Conservation (phyloP, 2,797 vertebrate genomes). For the Clarias fuscus region DNA sequence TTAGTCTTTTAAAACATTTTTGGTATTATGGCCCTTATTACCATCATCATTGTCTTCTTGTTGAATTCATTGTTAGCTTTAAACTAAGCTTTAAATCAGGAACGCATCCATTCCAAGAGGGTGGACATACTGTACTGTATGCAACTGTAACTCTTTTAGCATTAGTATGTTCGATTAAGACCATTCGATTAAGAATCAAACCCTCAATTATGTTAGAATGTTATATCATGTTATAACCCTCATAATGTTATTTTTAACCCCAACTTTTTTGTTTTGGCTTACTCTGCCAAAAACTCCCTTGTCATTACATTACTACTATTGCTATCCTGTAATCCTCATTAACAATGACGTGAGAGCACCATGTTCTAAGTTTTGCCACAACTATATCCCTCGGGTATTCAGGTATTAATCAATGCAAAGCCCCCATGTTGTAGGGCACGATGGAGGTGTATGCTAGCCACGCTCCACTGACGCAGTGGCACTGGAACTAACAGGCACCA, state of each 20-base stretch:
- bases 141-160: background rate
- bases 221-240: too few species aligned
- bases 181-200: background rate
- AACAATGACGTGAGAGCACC: constrained; percentile 4
- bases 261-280: background rate
- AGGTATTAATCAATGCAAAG: constrained; percentile 39
- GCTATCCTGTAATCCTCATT: constrained; percentile 40
- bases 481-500: constrained; percentile 9
- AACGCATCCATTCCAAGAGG: too few species aligned
- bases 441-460: constrained; percentile 26
- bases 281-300: constrained; percentile 3
- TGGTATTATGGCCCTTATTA: background rate
- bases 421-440: background rate
- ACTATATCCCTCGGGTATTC: constrained; percentile 19
- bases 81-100: background rate
- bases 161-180: background rate
- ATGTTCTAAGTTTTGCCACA: constrained; percentile 7
- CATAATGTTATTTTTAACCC: background rate
- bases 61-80: background rate
- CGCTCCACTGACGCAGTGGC: constrained; percentile 22
- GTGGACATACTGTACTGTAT: background rate
- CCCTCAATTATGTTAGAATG: background rate
- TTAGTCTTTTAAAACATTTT: background rate
- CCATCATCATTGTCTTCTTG: background rate
- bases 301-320: constrained; percentile 25